A percentile compares a stretch with the other conserved stretches of the same genome.
Evolutionary conservation across 2,888 invertebrate genomes (phyloP).

Genomic region (Cryptophagus acutangulus): DNA sequence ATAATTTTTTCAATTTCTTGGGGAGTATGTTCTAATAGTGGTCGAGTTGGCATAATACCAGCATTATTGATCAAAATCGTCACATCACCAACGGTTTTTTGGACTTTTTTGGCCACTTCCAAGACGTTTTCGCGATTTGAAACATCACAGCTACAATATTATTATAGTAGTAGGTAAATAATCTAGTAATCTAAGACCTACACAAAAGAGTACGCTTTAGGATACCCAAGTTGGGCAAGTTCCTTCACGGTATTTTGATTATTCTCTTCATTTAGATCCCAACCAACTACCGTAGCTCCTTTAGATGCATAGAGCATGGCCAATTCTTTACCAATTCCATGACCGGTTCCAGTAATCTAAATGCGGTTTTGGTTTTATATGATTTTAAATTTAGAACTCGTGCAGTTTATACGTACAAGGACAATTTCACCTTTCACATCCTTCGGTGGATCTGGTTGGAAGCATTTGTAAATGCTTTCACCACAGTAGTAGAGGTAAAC

Average conservation of each 20-base stretch:
- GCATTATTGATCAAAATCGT: slow-evolving; percentile 82
- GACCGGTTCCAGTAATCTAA: slow-evolving; percentile 80
- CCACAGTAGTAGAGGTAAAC: background rate
- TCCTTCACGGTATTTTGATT: slow-evolving; percentile 63
- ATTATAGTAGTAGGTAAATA: background rate
- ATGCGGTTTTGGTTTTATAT: background rate
- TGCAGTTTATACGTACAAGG: slow-evolving; percentile 56
- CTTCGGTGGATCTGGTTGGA: slow-evolving; percentile 22
- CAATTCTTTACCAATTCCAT: slow-evolving; percentile 78
- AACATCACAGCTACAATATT: slow-evolving; percentile 65
- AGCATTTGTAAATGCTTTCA: slow-evolving; percentile 4
- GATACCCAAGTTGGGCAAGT: slow-evolving; percentile 49
- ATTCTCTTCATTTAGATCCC: slow-evolving; percentile 68
- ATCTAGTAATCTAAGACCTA: slow-evolving; percentile 22
- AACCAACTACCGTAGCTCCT: slow-evolving; percentile 69
- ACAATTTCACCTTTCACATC: slow-evolving; percentile 68
- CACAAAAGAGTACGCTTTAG: slow-evolving; percentile 50
- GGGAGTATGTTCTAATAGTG: slow-evolving; percentile 60
- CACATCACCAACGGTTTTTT: slow-evolving; percentile 68
- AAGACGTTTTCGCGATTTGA: slow-evolving; percentile 65
- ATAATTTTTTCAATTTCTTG: slow-evolving; percentile 66
- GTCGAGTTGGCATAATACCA: slow-evolving; percentile 78
- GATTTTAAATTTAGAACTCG: background rate
- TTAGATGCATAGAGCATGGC: slow-evolving; percentile 66
- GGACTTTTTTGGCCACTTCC: slow-evolving; percentile 58